A percentile compares a stretch with the other conserved stretches of the same genome.
phyloP scores from a whole-genome alignment of 2,113 vertebrate genomes.

The Nicator chloris region DNA sequence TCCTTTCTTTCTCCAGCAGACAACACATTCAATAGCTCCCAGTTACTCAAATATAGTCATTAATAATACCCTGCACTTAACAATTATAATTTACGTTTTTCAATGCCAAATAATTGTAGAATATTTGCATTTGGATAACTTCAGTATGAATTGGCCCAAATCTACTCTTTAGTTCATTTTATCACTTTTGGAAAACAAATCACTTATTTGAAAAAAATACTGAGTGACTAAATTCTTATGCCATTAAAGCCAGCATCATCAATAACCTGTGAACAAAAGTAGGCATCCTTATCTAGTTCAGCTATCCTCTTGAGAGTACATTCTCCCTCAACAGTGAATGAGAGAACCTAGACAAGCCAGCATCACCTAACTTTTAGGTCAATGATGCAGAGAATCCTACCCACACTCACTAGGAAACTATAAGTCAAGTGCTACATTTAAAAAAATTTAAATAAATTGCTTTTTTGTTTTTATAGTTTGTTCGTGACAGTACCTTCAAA shows the following conservation, averaged over 20 bases:
- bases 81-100: neutral
- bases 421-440: neutral
- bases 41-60: neutral
- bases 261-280: neutral
- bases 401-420: neutral
- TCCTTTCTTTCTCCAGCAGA: neutral
- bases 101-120: neutral
- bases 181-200: neutral
- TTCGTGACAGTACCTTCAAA: constrained; percentile 86
- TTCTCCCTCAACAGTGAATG: neutral
- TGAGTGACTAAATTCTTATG: neutral
- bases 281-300: neutral
- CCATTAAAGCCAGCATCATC: neutral
- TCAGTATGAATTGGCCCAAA: neutral
- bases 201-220: neutral
- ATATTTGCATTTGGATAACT: neutral
- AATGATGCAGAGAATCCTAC: neutral
- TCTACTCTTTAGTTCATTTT: neutral
- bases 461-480: constrained; percentile 76
- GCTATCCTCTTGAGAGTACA: neutral
- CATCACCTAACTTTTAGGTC: neutral
- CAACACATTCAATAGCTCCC: neutral
- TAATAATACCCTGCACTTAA: neutral
- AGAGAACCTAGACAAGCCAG: neutral
- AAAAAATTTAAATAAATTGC: neutral